Percentiles rank a stretch among this genome's conserved stretches.
Evolutionary conservation across 2,113 vertebrate genomes (phyloP).

Genomic region (Chlorodrepanis virens): DNA sequence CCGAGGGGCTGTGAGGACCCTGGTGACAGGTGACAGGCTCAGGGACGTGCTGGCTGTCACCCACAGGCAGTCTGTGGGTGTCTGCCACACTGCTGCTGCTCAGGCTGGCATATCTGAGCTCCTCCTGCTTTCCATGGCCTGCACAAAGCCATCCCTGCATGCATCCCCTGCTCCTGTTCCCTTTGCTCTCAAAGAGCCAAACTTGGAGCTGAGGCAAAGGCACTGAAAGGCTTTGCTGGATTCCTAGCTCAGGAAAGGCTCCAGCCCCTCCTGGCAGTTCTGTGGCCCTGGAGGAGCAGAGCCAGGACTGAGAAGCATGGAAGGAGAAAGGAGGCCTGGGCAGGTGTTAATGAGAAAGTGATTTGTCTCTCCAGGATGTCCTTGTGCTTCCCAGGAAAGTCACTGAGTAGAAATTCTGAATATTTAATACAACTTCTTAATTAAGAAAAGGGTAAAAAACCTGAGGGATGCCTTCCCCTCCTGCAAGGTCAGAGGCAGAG

Average conservation of each 20-base stretch:
- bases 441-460: conserved; percentile 39
- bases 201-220: not conserved
- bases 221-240: not conserved
- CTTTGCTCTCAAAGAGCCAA: not conserved
- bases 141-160: not conserved
- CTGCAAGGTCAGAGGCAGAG: conserved; percentile 13
- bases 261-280: not conserved
- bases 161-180: not conserved
- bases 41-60: not conserved
- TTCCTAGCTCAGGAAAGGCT: not conserved
- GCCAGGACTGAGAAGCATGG: not conserved
- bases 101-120: not conserved
- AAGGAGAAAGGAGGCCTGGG: not conserved
- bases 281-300: not conserved
- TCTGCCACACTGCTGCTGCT: not conserved
- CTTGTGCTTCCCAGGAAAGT: conserved; percentile 45
- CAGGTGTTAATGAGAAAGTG: conserved; percentile 50
- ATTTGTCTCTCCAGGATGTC: conserved; percentile 28
- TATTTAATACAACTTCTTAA: conserved; percentile 56
- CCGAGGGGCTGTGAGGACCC: not conserved
- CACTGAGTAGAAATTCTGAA: conserved; percentile 38
- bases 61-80: rapidly evolving
- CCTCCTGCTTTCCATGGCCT: not conserved
- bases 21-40: not conserved
- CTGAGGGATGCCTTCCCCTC: not conserved